These are phyloP conservation scores for Furnarius figulus DNA, from an alignment of 2,113 vertebrate genomes.

Conservation along the genomic window DNA sequence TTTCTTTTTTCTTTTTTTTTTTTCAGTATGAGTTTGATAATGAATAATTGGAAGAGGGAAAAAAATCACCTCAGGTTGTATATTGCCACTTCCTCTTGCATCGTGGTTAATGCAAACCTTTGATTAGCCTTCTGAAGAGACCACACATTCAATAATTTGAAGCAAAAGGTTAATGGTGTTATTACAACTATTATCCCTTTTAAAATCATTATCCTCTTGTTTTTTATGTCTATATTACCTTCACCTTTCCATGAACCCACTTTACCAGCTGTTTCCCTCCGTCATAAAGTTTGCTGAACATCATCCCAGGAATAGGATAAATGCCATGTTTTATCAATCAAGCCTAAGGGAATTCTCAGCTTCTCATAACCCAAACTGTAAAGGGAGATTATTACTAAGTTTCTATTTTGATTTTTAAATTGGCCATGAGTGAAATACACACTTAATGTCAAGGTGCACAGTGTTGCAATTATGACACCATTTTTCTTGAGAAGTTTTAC, in stretches of 20 bases:
- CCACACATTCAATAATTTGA: slow-evolving; percentile 79
- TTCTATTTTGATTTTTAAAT: slow-evolving; percentile 81
- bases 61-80: slow-evolving; percentile 53
- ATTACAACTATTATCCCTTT: slow-evolving; percentile 91
- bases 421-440: slow-evolving; percentile 76
- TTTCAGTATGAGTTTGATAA: neutral
- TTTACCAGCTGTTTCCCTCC: slow-evolving; percentile 90
- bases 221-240: slow-evolving; percentile 94
- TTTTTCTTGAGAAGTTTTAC: slow-evolving; percentile 39
- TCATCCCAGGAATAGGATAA: slow-evolving; percentile 87
- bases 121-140: slow-evolving; percentile 76
- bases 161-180: slow-evolving; percentile 93
- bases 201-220: slow-evolving; percentile 91
- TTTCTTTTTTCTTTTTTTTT: neutral
- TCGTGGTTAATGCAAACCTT: slow-evolving; percentile 70
- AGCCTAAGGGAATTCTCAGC: slow-evolving; percentile 88
- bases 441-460: slow-evolving; percentile 69
- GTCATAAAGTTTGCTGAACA: slow-evolving; percentile 93
- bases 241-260: slow-evolving; percentile 98
- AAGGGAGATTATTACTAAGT: slow-evolving; percentile 82
- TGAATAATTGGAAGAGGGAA: slow-evolving; percentile 23
- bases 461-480: neutral
- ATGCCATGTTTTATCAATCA: slow-evolving; percentile 93
- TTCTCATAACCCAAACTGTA: slow-evolving; percentile 76
- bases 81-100: slow-evolving; percentile 49